These are phyloP conservation scores for Procambarus clarkii DNA, from an alignment of 1,140 invertebrate genomes.

Conservation along the genomic window DNA sequence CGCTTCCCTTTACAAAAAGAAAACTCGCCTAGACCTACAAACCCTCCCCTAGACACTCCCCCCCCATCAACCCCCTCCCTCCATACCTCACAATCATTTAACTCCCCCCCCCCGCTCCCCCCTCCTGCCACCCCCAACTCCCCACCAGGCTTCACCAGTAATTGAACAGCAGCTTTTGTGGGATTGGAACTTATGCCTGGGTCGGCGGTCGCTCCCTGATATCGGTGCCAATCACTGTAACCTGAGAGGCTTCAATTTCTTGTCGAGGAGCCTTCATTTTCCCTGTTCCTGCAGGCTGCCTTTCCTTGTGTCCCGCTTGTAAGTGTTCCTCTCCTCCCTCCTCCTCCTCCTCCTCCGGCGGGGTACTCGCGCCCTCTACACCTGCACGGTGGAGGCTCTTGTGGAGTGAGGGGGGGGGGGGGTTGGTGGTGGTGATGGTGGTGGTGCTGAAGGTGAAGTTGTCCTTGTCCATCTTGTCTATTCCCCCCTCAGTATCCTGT, in stretches of 20 bases:
- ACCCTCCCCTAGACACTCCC: background rate
- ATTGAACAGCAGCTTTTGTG: conserved; percentile 15
- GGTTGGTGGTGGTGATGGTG: no score
- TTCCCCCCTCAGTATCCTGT: no score
- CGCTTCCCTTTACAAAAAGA: background rate
- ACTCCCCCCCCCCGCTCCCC: background rate
- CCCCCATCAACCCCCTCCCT: background rate
- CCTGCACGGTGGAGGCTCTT: no score
- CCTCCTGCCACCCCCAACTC: background rate
- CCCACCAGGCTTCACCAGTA: conserved; percentile 12
- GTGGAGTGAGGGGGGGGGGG: no score
- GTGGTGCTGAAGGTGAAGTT: no score
- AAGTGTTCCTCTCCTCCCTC: background rate
- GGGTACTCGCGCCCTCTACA: no score
- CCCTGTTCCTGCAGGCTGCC: background rate
- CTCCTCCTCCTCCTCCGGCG: no score
- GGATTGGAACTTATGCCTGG: background rate
- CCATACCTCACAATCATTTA: background rate
- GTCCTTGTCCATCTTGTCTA: no score
- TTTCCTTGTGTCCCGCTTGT: background rate
- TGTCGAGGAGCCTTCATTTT: background rate
- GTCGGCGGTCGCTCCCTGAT: background rate
- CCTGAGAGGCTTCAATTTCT: background rate
- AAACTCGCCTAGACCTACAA: background rate
- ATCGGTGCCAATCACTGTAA: background rate